A percentile compares a stretch with the other conserved stretches of the same genome.
Conservation (phyloP, 2,888 invertebrate genomes). For the Trichogramma dendrolimi region DNA sequence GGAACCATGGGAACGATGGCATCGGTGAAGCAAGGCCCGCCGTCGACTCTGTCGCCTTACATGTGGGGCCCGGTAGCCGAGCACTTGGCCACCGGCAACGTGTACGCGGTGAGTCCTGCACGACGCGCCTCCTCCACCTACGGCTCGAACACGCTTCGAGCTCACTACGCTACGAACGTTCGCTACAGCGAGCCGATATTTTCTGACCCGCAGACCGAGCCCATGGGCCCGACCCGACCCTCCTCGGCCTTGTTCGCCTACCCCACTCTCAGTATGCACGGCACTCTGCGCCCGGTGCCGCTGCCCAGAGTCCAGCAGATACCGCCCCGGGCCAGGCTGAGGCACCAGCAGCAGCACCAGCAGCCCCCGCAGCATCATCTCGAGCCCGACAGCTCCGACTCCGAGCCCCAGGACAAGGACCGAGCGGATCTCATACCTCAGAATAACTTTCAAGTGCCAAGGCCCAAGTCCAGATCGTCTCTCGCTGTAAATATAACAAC, state of each 20-base stretch:
- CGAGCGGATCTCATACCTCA: constrained; percentile 69
- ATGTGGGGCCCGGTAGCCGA: constrained; percentile 80
- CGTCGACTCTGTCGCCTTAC: constrained; percentile 62
- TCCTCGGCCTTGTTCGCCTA: constrained; percentile 82
- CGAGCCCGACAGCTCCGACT: constrained; percentile 50
- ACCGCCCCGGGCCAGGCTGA: constrained; percentile 41
- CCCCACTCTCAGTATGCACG: constrained; percentile 59
- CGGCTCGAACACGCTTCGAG: neutral
- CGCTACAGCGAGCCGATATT: neutral
- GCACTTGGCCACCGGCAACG: constrained; percentile 80
- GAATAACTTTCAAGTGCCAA: constrained; percentile 68
- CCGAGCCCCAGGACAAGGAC: constrained; percentile 61
- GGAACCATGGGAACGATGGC: constrained; percentile 49
- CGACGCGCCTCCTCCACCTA: neutral
- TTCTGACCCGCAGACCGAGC: constrained; percentile 62
- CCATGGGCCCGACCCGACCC: constrained; percentile 69
- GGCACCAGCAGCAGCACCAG: constrained; percentile 32
- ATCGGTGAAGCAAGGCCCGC: constrained; percentile 49
- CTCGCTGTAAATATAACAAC: constrained; percentile 56
- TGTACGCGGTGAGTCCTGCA: constrained; percentile 68
- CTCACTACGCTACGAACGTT: neutral
- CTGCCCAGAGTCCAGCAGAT: constrained; percentile 60
- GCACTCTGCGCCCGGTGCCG: constrained; percentile 67
- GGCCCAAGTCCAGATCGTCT: constrained; percentile 77
- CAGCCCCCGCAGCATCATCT: constrained; percentile 36